Percentiles rank a stretch among this genome's conserved stretches.
phyloP scores from a whole-genome alignment of 2,113 vertebrate species.

The Mungos mungo region DNA sequence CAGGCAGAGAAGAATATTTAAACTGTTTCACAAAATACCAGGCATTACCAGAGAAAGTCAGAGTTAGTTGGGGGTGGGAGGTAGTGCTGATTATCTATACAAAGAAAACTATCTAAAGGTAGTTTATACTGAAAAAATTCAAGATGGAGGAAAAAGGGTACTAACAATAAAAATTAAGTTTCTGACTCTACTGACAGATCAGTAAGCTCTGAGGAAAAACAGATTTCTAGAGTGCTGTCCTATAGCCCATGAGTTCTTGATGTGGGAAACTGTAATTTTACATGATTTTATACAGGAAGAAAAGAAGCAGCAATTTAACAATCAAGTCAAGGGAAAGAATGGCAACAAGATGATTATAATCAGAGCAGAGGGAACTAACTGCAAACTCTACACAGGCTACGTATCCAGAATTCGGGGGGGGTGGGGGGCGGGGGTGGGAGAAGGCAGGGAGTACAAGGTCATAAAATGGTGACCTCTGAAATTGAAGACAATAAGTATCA shows the following conservation, averaged over 20 bases:
- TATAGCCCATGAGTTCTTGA: slow-evolving; percentile 20
- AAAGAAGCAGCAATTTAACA: slow-evolving; percentile 58
- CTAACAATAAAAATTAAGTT: slow-evolving; percentile 35
- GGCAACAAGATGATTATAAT: slow-evolving; percentile 48
- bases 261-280: slow-evolving; percentile 60
- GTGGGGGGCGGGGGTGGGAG: no score
- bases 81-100: neutral
- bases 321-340: slow-evolving; percentile 52
- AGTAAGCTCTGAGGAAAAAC: neutral
- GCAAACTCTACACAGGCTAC: slow-evolving; percentile 7
- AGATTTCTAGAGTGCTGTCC: neutral
- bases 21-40: slow-evolving; percentile 27
- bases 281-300: slow-evolving; percentile 55
- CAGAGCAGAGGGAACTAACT: slow-evolving; percentile 23
- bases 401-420: neutral
- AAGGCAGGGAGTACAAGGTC: neutral
- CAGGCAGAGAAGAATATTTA: slow-evolving; percentile 10
- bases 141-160: neutral
- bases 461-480: slow-evolving; percentile 40
- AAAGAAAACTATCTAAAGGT: neutral
- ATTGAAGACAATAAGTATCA: neutral
- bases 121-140: slow-evolving; percentile 39
- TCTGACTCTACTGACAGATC: slow-evolving; percentile 16
- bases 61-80: neutral
- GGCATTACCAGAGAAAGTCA: slow-evolving; percentile 31